Percentiles rank a stretch among this genome's conserved stretches.
Conservation (phyloP, 2,113 vertebrate genomes). For the Notothenia coriiceps region DNA sequence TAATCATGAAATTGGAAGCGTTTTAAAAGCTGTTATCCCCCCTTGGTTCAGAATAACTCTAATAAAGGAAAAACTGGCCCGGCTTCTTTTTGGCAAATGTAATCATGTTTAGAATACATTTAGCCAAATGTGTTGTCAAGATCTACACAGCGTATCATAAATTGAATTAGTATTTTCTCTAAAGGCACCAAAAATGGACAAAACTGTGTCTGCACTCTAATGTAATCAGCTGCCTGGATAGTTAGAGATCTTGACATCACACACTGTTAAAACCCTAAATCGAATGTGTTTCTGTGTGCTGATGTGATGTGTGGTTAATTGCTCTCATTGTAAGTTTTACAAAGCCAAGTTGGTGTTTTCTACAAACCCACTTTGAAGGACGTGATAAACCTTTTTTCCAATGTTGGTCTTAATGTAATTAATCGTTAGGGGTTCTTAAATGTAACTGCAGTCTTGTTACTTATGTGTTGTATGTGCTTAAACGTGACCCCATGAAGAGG, state of each 20-base stretch:
- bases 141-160: slow-evolving; percentile 64
- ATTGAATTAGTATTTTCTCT: slow-evolving; percentile 78
- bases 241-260: slow-evolving; percentile 67
- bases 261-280: slow-evolving; percentile 52
- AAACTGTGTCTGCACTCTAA: slow-evolving; percentile 72
- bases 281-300: slow-evolving; percentile 52
- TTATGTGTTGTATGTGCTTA: slow-evolving; percentile 39
- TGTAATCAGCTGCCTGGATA: slow-evolving; percentile 71
- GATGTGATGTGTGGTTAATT: slow-evolving; percentile 72
- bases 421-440: slow-evolving; percentile 58
- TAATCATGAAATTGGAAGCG: slow-evolving; percentile 59
- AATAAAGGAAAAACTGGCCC: slow-evolving; percentile 58
- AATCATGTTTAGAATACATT: slow-evolving; percentile 69
- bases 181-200: slow-evolving; percentile 83
- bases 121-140: slow-evolving; percentile 76
- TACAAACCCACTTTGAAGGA: slow-evolving; percentile 57
- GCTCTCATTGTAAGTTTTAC: slow-evolving; percentile 58
- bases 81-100: slow-evolving; percentile 69
- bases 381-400: slow-evolving; percentile 60
- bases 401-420: slow-evolving; percentile 65
- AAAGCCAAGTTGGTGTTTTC: slow-evolving; percentile 65
- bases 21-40: slow-evolving; percentile 58
- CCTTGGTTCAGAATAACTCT: slow-evolving; percentile 54
- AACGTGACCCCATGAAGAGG: slow-evolving; percentile 19
- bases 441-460: slow-evolving; percentile 48